These are phyloP conservation scores for Melinaea menophilus DNA, from an alignment of 2,888 invertebrate genomes.

Conservation along the genomic window DNA sequence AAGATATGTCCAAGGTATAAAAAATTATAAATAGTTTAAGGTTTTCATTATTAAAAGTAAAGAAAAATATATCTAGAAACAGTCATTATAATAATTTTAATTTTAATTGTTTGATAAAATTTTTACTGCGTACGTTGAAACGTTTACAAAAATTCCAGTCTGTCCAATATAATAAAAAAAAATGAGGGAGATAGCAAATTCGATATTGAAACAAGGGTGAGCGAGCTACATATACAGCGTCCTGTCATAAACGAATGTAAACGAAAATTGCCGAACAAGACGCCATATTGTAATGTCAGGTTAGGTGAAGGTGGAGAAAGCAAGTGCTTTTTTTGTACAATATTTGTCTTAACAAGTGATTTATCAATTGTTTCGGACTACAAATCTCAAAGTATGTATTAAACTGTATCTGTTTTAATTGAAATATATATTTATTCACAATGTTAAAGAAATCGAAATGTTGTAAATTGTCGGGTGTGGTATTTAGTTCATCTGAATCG, in stretches of 20 bases:
- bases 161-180: conserved; percentile 11
- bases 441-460: conserved; percentile 35
- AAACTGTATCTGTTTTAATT: conserved; percentile 7
- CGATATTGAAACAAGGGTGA: conserved; percentile 11
- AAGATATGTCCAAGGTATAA: too few relatives aligned
- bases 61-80: too few relatives aligned
- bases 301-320: conserved; percentile 56
- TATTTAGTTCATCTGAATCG: conserved; percentile 61
- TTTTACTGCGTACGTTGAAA: conserved; percentile 19
- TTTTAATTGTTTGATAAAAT: background rate
- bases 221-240: conserved; percentile 38
- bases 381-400: conserved; percentile 50
- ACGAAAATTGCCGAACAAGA: conserved; percentile 46
- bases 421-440: conserved; percentile 8
- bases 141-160: conserved; percentile 11
- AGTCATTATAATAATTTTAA: background rate
- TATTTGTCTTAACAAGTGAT: conserved; percentile 43
- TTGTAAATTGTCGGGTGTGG: conserved; percentile 62
- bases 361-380: conserved; percentile 44
- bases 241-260: conserved; percentile 35
- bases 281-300: conserved; percentile 74
- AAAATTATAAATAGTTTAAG: too few relatives aligned
- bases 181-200: conserved; percentile 14
- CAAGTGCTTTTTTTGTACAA: conserved; percentile 39
- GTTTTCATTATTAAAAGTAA: too few relatives aligned